Evolutionary conservation across 2,888 invertebrate species (phyloP).

Genomic region (Sicus ferrugineus): DNA sequence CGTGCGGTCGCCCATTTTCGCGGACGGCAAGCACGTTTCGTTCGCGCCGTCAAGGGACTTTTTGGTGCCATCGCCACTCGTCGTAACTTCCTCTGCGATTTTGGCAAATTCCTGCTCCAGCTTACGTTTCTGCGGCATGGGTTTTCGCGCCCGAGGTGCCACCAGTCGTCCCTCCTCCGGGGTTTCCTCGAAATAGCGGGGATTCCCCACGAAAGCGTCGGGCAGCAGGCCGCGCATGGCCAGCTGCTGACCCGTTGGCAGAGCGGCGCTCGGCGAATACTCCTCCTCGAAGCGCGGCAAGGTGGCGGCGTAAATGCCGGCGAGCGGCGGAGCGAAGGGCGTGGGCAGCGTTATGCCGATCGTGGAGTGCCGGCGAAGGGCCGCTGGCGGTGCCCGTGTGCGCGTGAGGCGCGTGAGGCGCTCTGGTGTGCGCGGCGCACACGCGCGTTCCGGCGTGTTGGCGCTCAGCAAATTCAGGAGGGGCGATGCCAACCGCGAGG

Average conservation of each 20-base stretch:
- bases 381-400: neutral
- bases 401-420: neutral
- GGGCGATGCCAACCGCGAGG: conserved; percentile 53
- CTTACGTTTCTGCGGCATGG: conserved; percentile 50
- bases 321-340: conserved; percentile 19
- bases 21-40: conserved; percentile 50
- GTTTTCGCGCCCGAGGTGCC: conserved; percentile 1
- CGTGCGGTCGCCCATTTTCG: conserved; percentile 60
- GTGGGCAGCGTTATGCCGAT: conserved; percentile 33
- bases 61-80: neutral
- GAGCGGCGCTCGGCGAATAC: conserved; percentile 58
- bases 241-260: conserved; percentile 56
- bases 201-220: conserved; percentile 59
- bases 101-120: conserved; percentile 55
- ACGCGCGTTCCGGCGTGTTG: conserved; percentile 54
- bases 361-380: conserved; percentile 39
- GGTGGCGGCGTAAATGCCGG: conserved; percentile 56
- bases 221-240: conserved; percentile 59
- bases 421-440: conserved; percentile 40
- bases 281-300: conserved; percentile 62
- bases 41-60: conserved; percentile 42
- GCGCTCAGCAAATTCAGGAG: conserved; percentile 55
- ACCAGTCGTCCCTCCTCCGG: neutral
- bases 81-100: conserved; percentile 41
- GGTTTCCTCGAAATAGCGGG: conserved; percentile 55